Evolutionary conservation across 2,797 vertebrate species (phyloP).

Genomic region (Eospalax fontanierii): DNA sequence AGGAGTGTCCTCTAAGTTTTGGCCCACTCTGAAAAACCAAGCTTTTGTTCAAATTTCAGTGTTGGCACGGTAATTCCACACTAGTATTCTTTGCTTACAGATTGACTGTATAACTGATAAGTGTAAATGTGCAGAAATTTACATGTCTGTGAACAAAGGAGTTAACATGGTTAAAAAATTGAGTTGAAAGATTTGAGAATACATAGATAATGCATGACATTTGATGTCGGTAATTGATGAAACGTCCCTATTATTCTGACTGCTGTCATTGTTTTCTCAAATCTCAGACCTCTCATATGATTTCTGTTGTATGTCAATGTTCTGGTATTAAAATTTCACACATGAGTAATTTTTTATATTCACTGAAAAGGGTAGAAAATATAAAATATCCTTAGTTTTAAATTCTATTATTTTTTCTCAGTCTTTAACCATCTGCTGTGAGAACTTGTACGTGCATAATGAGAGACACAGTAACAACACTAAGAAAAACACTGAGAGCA

Average conservation of each 20-base stretch:
- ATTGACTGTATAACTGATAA: neutral
- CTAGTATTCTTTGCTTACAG: neutral
- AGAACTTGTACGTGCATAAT: neutral
- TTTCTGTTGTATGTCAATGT: neutral
- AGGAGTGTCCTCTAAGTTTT: too few species aligned
- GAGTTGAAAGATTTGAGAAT: neutral
- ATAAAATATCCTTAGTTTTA: neutral
- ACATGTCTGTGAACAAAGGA: neutral
- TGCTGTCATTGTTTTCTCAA: neutral
- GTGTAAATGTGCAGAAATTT: slow-evolving; percentile 19
- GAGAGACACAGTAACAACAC: neutral
- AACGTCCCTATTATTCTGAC: neutral
- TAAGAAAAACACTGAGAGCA: neutral
- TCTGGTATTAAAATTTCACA: slow-evolving; percentile 9
- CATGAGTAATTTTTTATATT: neutral
- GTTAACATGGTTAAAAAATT: neutral
- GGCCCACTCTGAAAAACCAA: too few species aligned
- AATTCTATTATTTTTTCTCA: neutral
- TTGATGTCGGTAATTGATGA: too few species aligned
- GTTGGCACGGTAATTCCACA: too few species aligned
- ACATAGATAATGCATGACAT: neutral
- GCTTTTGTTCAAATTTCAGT: too few species aligned
- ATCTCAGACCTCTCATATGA: neutral
- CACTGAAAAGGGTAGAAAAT: slow-evolving; percentile 31
- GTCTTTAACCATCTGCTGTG: neutral